Base-by-base conservation (phyloP, 1,140 invertebrate species). In the Episyrphus balteatus region DNA sequence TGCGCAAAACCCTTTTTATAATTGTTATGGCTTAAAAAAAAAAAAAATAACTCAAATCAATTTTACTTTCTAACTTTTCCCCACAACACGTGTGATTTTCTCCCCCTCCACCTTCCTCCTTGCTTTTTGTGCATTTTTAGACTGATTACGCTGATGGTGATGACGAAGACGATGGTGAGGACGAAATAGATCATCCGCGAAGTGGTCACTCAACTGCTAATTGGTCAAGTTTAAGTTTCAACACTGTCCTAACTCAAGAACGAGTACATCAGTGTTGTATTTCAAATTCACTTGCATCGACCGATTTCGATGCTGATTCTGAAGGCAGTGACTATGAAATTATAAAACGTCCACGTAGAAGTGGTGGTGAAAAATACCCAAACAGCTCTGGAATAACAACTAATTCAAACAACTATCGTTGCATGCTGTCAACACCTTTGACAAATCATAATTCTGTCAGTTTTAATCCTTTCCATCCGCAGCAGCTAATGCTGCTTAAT, bases 301-400 rank as follows among this genome's bases (percentile, higher is more conserved):
- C 59, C 47, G 66, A 66, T 43, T 68, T 68, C 19, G 66, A 68
- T 47, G 66, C 66, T 6, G 66, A 68, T 41, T 68, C 66, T 7
- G 66, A 68, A 54, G 64, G 61, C 46, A 65, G 61, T 48, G 65
- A 68, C 47, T 55, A 56, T 42, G 66, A 68, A 51, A 54, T 55
- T 32, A 51, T 56, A 48, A 54, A 58, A 36, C 56, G 60, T 15
- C 14, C 53, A 45, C 48, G 50, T 18, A 47, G 55, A 5, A 42
- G 14, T n/a, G n/a, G n/a, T n/a, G n/a, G 21, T 26, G 21, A 26
- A 26, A 26, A 26, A 26, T 26, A 26, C 21, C 21, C 21, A n/a
- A n/a, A n/a, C 21, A 26, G 3, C 21, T 26, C 21, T 3, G 21
- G 21, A 8, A 8, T 26, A 3, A 10, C 11, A 3, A 11, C 3